phyloP scores from a whole-genome alignment of 30 jellyfish, hydroid and myxozoan species.

The Turritopsis rubra region DNA sequence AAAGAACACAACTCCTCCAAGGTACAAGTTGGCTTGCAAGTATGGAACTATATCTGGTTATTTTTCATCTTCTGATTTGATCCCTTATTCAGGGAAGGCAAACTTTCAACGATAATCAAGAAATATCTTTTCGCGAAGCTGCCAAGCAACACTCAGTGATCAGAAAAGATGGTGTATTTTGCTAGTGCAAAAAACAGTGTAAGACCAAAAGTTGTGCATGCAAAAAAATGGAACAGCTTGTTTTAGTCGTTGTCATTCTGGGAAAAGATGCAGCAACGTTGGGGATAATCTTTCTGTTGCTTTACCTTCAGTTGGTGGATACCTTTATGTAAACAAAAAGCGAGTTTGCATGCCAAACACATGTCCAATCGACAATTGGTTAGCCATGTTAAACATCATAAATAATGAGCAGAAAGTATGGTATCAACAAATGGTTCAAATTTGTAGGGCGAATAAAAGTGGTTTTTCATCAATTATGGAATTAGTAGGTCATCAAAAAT shows the following conservation, averaged over 20 bases:
- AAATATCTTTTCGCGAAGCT: constrained; percentile 14
- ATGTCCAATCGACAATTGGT: background rate
- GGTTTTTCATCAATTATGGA: background rate
- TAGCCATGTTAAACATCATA: background rate
- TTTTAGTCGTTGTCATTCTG: background rate
- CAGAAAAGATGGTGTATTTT: too few species aligned
- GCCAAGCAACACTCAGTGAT: background rate
- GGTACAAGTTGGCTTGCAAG: background rate
- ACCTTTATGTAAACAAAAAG: background rate
- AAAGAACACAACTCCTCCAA: background rate
- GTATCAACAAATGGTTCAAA: background rate
- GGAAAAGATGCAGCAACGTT: background rate
- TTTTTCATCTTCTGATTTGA: background rate
- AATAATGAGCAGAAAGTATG: background rate
- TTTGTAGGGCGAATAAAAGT: background rate
- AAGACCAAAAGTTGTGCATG: background rate
- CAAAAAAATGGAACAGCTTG: background rate
- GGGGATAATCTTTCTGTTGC: background rate
- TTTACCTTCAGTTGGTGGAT: background rate
- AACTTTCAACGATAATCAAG: background rate
- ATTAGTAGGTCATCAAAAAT: background rate
- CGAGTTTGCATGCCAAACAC: background rate
- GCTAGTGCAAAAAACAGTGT: background rate
- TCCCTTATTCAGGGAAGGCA: background rate
- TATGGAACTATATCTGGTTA: background rate